Conservation (phyloP, 2,113 vertebrate species). For the Mustela nigripes region DNA sequence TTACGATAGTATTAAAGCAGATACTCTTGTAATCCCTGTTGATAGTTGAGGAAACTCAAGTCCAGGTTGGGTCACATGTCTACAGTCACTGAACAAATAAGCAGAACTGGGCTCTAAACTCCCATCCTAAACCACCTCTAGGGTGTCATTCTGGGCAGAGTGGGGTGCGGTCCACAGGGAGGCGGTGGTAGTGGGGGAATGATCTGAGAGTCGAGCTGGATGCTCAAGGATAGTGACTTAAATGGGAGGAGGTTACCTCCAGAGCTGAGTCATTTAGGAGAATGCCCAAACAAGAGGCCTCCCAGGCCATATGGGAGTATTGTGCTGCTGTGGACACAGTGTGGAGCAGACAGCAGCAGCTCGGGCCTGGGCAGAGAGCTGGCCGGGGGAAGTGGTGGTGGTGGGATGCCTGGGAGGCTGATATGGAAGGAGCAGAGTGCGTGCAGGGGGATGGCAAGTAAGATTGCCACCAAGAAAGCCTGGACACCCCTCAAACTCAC, state of each 20-base stretch:
- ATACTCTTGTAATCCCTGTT: neutral
- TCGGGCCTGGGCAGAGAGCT: neutral
- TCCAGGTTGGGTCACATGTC: neutral
- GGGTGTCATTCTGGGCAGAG: neutral
- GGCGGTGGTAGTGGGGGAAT: too few species aligned
- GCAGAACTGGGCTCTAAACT: neutral
- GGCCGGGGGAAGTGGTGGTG: neutral
- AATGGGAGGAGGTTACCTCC: neutral
- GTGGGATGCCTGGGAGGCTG: neutral
- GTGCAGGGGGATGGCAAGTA: too few species aligned
- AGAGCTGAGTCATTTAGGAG: neutral
- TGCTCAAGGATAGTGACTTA: neutral
- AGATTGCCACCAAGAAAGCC: neutral
- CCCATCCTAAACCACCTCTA: neutral
- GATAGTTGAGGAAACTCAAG: neutral
- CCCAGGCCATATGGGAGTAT: neutral
- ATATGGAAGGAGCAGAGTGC: neutral
- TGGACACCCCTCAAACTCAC: rapidly evolving
- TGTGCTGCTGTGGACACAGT: neutral
- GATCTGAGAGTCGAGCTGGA: neutral
- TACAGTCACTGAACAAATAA: neutral
- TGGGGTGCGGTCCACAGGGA: neutral
- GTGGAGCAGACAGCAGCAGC: neutral
- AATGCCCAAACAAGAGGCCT: neutral
- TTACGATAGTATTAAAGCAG: neutral